Evolutionary conservation across 2,888 invertebrate species (phyloP), one percentile per base, ranked within the genome.

Genomic region (Miltochrista miniata): DNA sequence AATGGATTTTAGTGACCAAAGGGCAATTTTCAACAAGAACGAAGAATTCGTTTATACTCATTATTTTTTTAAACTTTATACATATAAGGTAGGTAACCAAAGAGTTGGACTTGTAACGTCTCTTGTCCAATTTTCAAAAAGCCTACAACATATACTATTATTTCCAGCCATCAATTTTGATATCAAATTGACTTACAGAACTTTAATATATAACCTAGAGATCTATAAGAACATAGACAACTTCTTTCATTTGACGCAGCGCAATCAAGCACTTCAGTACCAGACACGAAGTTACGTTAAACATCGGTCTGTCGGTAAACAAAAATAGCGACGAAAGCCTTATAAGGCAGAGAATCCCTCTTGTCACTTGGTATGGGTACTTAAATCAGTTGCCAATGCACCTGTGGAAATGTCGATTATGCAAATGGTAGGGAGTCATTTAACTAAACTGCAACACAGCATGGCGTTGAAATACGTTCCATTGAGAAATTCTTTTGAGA

Each of bases 381-480:
- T 84, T 89, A 90, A 90, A 90, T 90, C 89, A 88, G 76, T 86
- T 87, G 89, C 81, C 84, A 76, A 73, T 75, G 83, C 87, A 90
- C 89, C 89, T 88, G 89, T 89, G 76, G 85, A 82, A 85, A 85
- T 83, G 85, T 88, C 87, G 88, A 89, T 90, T 90, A 90, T 90
- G 90, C 87, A 87, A 90, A 91, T 87, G 69, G 69, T 68, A 64
- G 74, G 66, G 67, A 68, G 56, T 58, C 80, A 81, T 85, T 87
- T 88, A 81, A 81, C 84, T 83, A 84, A 83, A 82, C 77, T 82
- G 81, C 80, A 80, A 79, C 76, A 82, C 81, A 78, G 81, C 77
- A 48, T 9, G 31, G 31, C 31, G 31, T 11, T 74, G 75, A 71
- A 62, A 64, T 63, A 59, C 50, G 57, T 51, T 57, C 70, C 62